phyloP scores from a whole-genome alignment of 2,797 vertebrate genomes.

The Centroberyx gerrardi region DNA sequence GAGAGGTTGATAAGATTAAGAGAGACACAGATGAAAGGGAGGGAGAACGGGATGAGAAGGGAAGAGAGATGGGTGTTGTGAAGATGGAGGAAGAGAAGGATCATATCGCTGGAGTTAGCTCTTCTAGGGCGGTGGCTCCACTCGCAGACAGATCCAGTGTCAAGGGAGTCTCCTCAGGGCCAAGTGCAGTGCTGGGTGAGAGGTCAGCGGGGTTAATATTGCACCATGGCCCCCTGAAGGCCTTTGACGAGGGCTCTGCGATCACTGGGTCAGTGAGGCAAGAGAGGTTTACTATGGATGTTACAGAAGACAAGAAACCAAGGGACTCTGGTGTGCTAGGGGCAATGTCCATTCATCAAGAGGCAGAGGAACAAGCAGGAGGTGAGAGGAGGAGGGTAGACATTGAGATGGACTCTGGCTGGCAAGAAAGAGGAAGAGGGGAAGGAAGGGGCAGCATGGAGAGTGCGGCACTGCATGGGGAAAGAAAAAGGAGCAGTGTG shows the following conservation, averaged over 20 bases:
- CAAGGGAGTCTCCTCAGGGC: constrained; percentile 6
- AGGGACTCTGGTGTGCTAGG: not conserved
- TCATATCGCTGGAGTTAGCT: not conserved
- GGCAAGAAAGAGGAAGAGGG: constrained; percentile 12
- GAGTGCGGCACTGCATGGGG: not conserved
- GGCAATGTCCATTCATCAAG: constrained; percentile 13
- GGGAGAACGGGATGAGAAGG: constrained; percentile 1
- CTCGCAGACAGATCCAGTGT: not conserved
- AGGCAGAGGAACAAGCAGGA: constrained; percentile 22
- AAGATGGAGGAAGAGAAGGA: constrained; percentile 23
- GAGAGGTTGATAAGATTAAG: constrained; percentile 9
- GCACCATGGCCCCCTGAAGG: constrained; percentile 39
- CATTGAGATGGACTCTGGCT: not conserved
- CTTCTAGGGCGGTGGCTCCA: not conserved
- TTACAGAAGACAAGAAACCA: constrained; percentile 33
- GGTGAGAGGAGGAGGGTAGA: not conserved
- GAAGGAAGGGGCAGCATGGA: constrained; percentile 15
- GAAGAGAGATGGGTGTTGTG: not conserved
- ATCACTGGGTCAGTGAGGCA: constrained; percentile 32
- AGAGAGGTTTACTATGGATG: constrained; percentile 27
- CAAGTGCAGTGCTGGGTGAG: constrained; percentile 14
- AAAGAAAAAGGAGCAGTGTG: constrained; percentile 75
- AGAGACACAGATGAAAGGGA: constrained; percentile 19
- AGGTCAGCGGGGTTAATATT: constrained; percentile 50
- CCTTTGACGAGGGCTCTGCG: constrained; percentile 5